Conservation (phyloP, 2,888 invertebrate species). For the Phlogophora meticulosa region DNA sequence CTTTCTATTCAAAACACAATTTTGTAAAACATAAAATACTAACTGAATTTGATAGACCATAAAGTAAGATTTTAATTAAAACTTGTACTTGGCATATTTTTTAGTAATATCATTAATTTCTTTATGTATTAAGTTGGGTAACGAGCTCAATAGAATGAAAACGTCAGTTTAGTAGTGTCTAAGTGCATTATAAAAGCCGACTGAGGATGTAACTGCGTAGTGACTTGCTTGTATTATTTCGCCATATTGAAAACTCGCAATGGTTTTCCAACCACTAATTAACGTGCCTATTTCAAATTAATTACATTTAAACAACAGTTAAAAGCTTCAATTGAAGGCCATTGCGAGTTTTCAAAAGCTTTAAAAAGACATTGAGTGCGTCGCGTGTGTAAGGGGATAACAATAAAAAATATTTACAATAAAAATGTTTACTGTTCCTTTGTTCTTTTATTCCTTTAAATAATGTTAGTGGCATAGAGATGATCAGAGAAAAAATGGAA, state of each 20-base stretch:
- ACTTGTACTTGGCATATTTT: slow-evolving; percentile 38
- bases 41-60: background rate
- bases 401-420: slow-evolving; percentile 90
- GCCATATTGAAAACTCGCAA: slow-evolving; percentile 77
- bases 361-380: slow-evolving; percentile 81
- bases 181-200: slow-evolving; percentile 84
- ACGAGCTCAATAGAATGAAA: slow-evolving; percentile 75
- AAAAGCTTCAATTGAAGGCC: slow-evolving; percentile 59
- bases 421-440: slow-evolving; percentile 90
- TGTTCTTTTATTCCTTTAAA: slow-evolving; percentile 77
- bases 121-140: slow-evolving; percentile 50
- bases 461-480: background rate
- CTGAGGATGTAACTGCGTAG: slow-evolving; percentile 77
- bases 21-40: background rate
- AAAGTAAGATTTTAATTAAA: slow-evolving; percentile 5
- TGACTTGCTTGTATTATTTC: slow-evolving; percentile 81
- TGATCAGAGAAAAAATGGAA: too few relatives aligned
- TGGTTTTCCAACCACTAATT: slow-evolving; percentile 67
- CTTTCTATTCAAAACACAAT: slow-evolving; percentile 10
- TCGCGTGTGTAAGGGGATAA: slow-evolving; percentile 86
- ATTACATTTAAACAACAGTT: slow-evolving; percentile 47
- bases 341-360: slow-evolving; percentile 79
- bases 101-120: slow-evolving; percentile 3
- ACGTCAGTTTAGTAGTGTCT: slow-evolving; percentile 75
- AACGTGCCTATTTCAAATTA: slow-evolving; percentile 72